Evolutionary conservation across 2,113 vertebrate species (phyloP), one percentile per base, ranked within the genome.

Genomic region (Haplotaxodon microlepis): DNA sequence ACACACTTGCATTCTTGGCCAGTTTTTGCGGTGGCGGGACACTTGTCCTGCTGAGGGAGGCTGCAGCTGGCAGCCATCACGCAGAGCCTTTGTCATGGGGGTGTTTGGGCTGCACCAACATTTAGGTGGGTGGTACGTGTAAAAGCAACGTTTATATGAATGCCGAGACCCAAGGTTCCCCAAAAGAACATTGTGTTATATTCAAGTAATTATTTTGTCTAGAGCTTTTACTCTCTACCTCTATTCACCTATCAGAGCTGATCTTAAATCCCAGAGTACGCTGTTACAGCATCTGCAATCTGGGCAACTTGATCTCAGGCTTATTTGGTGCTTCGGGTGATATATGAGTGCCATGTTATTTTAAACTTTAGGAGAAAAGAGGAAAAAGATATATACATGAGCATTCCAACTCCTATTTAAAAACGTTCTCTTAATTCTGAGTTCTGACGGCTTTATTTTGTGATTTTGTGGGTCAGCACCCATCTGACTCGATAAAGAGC

Each of bases 371-470:
- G 34, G 47, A 79, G 5, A 47, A 50, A 24, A 56, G n/a, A 11
- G 53, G 19, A 9, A 47, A 71, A 38, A 38, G 40, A 8, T 71
- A 81, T 3, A 9, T 9, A 36, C 17, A 42, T 9, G 47, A 19
- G 61, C 69, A 89, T 85, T 92, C 85, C 71, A 27, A 36, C 87
- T 86, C 81, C 54, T 45, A 73, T 59, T 13, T 59, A 69, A 57
- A 83, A 90, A 93, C 69, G 78, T 29, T 93, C 89, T 21, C 81
- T 91, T 78, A 78, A 13, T 51, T 51, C 17, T 6, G 71, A 78
- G 42, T n/a, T 50, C 27, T 34, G 73, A 78, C 2, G 2, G 45
- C 27, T 78, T 78, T 78, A 78, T 31, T 69, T 31, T 0, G 42
- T 50, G 24, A 78, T 78, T 78, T 78, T n/a, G 16, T 31, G 5